A percentile compares a stretch with the other conserved stretches of the same genome.
Conservation (phyloP, 2,113 vertebrate genomes). For the Hippocampus mohnikei region DNA sequence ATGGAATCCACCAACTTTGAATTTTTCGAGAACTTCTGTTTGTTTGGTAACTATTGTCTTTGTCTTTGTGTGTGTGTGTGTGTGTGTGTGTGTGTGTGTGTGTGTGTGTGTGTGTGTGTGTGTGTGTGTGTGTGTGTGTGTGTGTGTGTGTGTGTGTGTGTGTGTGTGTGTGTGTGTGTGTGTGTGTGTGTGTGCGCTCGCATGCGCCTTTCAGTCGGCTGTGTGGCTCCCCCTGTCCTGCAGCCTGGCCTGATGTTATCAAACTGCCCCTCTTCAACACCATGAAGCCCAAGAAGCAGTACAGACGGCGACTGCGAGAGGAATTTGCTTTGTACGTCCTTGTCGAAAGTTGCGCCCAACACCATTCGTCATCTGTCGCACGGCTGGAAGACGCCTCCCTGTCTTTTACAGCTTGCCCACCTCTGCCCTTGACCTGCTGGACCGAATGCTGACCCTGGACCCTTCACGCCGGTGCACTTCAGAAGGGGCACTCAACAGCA, state of each 20-base stretch:
- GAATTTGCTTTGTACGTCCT: slow-evolving; percentile 89
- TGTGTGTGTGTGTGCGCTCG: too few relatives aligned
- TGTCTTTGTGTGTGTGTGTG: too few relatives aligned
- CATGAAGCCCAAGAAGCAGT: slow-evolving; percentile 99
- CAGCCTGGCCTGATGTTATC: slow-evolving; percentile 96
- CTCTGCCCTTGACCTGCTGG: slow-evolving; percentile 88
- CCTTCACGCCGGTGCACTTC: slow-evolving; percentile 91
- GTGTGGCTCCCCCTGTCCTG: slow-evolving; percentile 94
- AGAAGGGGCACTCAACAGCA: slow-evolving; percentile 87
- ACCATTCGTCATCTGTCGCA: not conserved
- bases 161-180: too few relatives aligned
- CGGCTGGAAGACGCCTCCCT: slow-evolving; percentile 19
- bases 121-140: too few relatives aligned
- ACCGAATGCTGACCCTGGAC: slow-evolving; percentile 97
- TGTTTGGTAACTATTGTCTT: too few relatives aligned
- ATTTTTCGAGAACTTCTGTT: too few relatives aligned
- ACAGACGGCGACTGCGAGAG: slow-evolving; percentile 88
- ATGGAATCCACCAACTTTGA: too few relatives aligned
- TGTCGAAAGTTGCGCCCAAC: too few relatives aligned
- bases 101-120: too few relatives aligned
- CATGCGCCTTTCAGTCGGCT: slow-evolving; percentile 76
- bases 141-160: too few relatives aligned
- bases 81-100: too few relatives aligned
- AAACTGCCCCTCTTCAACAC: slow-evolving; percentile 97
- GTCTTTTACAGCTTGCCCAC: slow-evolving; percentile 77